Base-by-base conservation (phyloP, 2,113 vertebrate species). In the Struthio camelus region DNA sequence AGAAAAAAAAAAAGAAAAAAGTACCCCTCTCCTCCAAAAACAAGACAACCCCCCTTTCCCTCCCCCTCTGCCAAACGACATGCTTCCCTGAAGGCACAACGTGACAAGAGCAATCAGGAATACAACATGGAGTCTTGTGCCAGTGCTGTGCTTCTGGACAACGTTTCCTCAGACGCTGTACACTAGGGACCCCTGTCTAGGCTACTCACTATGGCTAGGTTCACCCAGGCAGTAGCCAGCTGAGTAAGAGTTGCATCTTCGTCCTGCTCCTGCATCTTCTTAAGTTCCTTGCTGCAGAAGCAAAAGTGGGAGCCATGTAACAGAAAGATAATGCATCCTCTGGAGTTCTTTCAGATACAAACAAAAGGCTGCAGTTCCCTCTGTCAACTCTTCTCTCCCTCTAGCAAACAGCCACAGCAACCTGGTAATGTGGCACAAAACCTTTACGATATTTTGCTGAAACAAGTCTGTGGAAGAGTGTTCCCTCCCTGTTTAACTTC, bases 221-320 rank as follows among this genome's bases (percentile, higher is more conserved):
- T 99, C 93, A 99, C 99, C 99, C 99, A 99, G 80, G 99, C 99
- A 0, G 99, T 99, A 24, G 99, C 98, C 85, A 99, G 97, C 98
- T 99, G 99, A 18, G 99, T 99, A 22, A 99, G 98, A 2, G 99
- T 99, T 0, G 99, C 98, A 1, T 99, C 99, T 89, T 99, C 99
- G 2, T 99, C 99, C 81, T 99, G 98, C 73, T 99, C 99, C 95
- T 99, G 99, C 99, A 99, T 99, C 80, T 99, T 99, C 97, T 99
- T 99, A 80, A 99, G 98, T 75, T 99, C 99, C 93, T 99, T 99
- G 85, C 99, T 99, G 97, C 46, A 48, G 62, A 44, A 46, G 34
- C 14, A 83, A 14, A 53, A 40, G 25, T 0, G 7, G 44, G n/a
- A 67, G 32, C 15, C 62, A n/a, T 9, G 1, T 2, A 24, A n/a